These are phyloP conservation scores for Tachysurus vachellii DNA, from an alignment of 2,113 vertebrate genomes.

Conservation along the genomic window DNA sequence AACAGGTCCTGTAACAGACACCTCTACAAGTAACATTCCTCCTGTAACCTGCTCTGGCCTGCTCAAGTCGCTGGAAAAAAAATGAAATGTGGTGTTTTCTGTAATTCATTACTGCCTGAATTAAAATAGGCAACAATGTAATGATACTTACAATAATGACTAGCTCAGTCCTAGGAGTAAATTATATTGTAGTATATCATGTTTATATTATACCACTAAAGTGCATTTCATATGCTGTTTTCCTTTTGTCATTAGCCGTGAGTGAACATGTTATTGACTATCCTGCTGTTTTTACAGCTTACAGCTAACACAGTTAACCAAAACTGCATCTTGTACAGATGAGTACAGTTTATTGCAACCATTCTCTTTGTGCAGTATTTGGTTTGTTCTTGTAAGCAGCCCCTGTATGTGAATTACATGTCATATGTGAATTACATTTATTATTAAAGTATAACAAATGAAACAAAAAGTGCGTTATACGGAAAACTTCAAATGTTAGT, in stretches of 20 bases:
- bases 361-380: not conserved
- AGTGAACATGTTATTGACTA: not conserved
- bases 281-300: not conserved
- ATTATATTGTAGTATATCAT: not conserved
- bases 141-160: not conserved
- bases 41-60: conserved; percentile 6
- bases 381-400: not conserved
- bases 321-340: not conserved
- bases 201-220: not conserved
- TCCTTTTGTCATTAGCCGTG: not conserved
- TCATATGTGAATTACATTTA: not conserved
- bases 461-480: not conserved
- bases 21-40: conserved; percentile 14
- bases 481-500: not conserved
- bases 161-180: not conserved
- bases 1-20: conserved; percentile 27
- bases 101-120: not conserved
- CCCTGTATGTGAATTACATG: no score
- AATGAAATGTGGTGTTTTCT: not conserved
- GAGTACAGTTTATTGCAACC: not conserved
- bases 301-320: not conserved
- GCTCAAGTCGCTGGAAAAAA: not conserved
- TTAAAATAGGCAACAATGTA: not conserved
- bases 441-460: not conserved
- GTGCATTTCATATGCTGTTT: not conserved